Evolutionary conservation across 2,888 invertebrate genomes (phyloP).

Genomic region (Agelastica alni): DNA sequence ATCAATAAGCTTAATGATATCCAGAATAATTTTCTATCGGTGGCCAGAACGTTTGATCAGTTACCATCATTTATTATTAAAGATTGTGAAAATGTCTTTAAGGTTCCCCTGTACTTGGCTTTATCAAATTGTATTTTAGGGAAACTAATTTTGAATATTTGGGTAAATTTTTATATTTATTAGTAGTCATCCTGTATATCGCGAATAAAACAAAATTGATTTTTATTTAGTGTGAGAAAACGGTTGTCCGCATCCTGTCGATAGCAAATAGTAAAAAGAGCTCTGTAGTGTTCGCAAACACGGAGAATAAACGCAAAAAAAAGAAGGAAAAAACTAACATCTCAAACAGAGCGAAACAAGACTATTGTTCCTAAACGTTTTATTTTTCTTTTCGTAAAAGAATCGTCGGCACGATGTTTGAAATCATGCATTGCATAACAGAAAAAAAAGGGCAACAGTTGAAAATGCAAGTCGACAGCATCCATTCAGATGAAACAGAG

Average conservation of each 20-base stretch:
- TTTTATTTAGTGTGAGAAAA: slow-evolving; percentile 11
- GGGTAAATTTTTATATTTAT: too few relatives aligned
- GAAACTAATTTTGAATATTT: too few relatives aligned
- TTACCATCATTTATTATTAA: too few relatives aligned
- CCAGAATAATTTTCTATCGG: too few relatives aligned
- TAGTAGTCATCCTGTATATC: too few relatives aligned
- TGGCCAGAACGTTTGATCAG: too few relatives aligned
- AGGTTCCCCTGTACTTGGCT: too few relatives aligned
- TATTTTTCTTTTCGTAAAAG: slow-evolving; percentile 38
- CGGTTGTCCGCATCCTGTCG: slow-evolving; percentile 5
- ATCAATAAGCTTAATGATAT: too few relatives aligned
- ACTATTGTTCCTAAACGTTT: slow-evolving; percentile 43
- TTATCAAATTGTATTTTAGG: too few relatives aligned
- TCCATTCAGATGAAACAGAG: slow-evolving; percentile 18
- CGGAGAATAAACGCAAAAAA: slow-evolving; percentile 22
- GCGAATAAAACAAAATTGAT: too few relatives aligned
- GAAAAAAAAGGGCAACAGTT: slow-evolving; percentile 26
- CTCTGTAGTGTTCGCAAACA: slow-evolving; percentile 23
- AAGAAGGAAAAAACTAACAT: slow-evolving; percentile 28
- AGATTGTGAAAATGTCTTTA: too few relatives aligned
- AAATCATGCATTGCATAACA: slow-evolving; percentile 43
- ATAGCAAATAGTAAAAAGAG: slow-evolving; percentile 13
- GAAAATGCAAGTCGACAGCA: slow-evolving; percentile 24
- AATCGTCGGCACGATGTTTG: slow-evolving; percentile 41
- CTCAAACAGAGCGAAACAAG: slow-evolving; percentile 45